phyloP scores from a whole-genome alignment of 2,797 vertebrate species.

The Oceanodroma leucorhoa region DNA sequence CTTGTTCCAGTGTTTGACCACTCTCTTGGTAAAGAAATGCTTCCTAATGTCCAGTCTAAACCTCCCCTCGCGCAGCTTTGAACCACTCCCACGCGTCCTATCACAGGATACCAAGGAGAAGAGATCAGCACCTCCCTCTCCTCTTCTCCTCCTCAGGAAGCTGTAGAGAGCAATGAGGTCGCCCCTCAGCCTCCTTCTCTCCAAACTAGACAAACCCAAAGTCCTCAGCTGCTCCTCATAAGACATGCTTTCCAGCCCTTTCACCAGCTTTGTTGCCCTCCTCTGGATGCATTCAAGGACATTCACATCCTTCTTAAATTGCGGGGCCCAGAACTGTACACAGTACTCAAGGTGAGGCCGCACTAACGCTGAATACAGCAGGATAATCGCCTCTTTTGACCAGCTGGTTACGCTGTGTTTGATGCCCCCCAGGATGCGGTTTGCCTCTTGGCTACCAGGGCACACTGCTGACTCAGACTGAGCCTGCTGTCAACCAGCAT shows the following conservation, averaged over 20 bases:
- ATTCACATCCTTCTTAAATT: background rate
- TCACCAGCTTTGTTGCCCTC: background rate
- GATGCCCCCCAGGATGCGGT: background rate
- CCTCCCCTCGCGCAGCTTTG: background rate
- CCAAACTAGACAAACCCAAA: background rate
- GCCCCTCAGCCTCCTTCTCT: background rate
- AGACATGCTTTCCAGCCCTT: background rate
- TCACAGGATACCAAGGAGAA: background rate
- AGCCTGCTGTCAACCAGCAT: background rate
- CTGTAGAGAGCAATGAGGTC: background rate
- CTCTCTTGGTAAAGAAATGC: background rate
- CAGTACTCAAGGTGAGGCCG: background rate
- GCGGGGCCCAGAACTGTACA: background rate
- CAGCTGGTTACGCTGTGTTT: background rate
- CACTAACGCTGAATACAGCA: rapidly evolving
- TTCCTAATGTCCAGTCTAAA: background rate
- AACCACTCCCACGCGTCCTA: background rate
- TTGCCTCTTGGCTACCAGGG: background rate
- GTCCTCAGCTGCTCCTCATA: rapidly evolving
- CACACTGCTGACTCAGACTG: background rate
- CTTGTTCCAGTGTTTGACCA: background rate
- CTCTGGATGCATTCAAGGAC: background rate
- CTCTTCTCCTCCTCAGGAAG: background rate
- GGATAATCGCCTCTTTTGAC: background rate
- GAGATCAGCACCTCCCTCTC: background rate